These are phyloP conservation scores for Dipodomys stephensi DNA, from an alignment of 2,113 vertebrate genomes.

Conservation along the genomic window DNA sequence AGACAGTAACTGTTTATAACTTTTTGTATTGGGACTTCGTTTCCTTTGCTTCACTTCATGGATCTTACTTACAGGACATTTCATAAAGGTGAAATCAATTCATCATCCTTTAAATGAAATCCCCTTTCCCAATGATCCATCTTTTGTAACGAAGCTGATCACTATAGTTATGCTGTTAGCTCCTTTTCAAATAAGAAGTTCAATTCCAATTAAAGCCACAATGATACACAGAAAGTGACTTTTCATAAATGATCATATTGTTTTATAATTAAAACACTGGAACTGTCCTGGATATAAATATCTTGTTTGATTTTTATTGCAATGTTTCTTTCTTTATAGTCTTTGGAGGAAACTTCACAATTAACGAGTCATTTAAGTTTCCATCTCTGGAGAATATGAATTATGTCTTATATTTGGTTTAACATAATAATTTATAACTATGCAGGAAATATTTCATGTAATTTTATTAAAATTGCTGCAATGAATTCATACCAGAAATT, in stretches of 20 bases:
- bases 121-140: neutral
- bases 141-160: neutral
- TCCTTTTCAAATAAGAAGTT: constrained; percentile 25
- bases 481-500: constrained; percentile 56
- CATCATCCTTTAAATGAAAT: constrained; percentile 58
- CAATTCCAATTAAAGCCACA: constrained; percentile 24
- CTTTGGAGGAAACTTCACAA: neutral
- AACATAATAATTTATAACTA: constrained; percentile 56
- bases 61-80: constrained; percentile 49
- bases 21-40: constrained; percentile 63
- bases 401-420: constrained; percentile 66
- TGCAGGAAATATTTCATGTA: constrained; percentile 43
- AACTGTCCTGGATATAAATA: constrained; percentile 41
- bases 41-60: constrained; percentile 19
- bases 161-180: neutral
- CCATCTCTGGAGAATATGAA: neutral
- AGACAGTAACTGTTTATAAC: constrained; percentile 61
- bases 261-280: constrained; percentile 67
- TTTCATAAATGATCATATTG: constrained; percentile 41
- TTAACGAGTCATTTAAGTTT: constrained; percentile 3
- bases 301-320: constrained; percentile 64
- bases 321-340: constrained; percentile 64
- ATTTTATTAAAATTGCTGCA: constrained; percentile 67
- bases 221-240: constrained; percentile 51
- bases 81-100: constrained; percentile 15